phyloP scores from a whole-genome alignment of 1,140 invertebrate genomes.

The Bombus sibiricus region DNA sequence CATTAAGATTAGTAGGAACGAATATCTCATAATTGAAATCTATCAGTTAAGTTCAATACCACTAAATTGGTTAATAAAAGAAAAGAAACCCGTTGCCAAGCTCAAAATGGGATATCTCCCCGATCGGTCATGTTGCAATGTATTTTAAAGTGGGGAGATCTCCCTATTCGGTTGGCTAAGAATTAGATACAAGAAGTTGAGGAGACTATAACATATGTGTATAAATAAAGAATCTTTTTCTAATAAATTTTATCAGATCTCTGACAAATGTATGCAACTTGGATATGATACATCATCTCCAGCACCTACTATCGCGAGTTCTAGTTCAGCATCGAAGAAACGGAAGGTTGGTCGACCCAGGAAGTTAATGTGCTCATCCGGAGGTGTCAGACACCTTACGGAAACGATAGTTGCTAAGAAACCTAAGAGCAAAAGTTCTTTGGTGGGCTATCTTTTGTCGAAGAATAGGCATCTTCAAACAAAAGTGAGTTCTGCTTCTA shows the following conservation, averaged over 20 bases:
- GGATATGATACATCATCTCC: constrained; percentile 72
- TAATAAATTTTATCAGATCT: background rate
- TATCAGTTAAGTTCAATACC: background rate
- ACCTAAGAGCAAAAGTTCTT: constrained; percentile 85
- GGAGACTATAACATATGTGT: accelerated
- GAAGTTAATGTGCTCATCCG: constrained; percentile 86
- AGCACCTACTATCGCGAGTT: constrained; percentile 65
- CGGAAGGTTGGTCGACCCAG: constrained; percentile 92
- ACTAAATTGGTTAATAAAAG: too few relatives aligned
- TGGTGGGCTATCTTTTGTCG: constrained; percentile 86
- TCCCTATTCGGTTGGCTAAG: accelerated
- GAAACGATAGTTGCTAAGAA: constrained; percentile 93
- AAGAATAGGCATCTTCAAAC: constrained; percentile 85
- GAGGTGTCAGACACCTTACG: constrained; percentile 84
- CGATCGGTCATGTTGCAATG: accelerated
- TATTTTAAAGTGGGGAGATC: too few relatives aligned
- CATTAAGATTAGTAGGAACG: too few relatives aligned
- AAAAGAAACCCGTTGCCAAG: accelerated
- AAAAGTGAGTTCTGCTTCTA: constrained; percentile 79
- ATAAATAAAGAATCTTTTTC: too few relatives aligned
- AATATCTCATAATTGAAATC: too few relatives aligned
- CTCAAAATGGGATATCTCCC: too few relatives aligned
- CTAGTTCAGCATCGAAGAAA: constrained; percentile 87
- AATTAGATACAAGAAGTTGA: accelerated
- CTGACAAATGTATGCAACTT: constrained; percentile 39